Evolutionary conservation across 2,797 vertebrate genomes (phyloP).

Genomic region (Anguilla marmorata): DNA sequence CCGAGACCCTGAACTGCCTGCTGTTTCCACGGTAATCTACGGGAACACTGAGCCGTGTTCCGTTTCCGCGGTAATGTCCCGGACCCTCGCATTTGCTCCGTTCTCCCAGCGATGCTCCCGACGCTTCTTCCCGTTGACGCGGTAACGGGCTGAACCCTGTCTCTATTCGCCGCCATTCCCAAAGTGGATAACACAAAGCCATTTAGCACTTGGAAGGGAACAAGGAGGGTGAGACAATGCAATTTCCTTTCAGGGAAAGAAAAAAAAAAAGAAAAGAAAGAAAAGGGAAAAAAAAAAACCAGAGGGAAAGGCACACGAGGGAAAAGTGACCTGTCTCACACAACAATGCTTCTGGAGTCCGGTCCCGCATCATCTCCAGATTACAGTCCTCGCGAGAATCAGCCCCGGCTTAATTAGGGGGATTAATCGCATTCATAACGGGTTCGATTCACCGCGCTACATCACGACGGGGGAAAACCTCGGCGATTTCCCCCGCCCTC

Average conservation of each 20-base stretch:
- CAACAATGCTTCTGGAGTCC: conserved; percentile 42
- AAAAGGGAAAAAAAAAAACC: conserved; percentile 14
- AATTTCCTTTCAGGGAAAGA: conserved; percentile 43
- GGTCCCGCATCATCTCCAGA: conserved; percentile 44
- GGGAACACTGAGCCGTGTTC: neutral
- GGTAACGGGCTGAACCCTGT: neutral
- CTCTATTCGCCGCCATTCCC: neutral
- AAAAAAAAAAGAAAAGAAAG: conserved; percentile 21
- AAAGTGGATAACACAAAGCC: conserved; percentile 38
- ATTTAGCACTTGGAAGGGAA: conserved; percentile 31
- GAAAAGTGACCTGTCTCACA: conserved; percentile 51
- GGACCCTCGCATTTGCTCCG: neutral
- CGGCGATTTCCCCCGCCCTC: conserved; percentile 37
- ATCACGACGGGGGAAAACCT: conserved; percentile 27
- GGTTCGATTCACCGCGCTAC: conserved; percentile 38
- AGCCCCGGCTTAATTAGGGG: conserved; percentile 26
- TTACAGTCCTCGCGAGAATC: conserved; percentile 39
- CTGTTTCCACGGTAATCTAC: neutral
- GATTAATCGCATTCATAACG: conserved; percentile 47
- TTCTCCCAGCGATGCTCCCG: conserved; percentile 35
- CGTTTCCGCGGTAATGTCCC: neutral
- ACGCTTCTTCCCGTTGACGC: conserved; percentile 25
- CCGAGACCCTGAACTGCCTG: neutral
- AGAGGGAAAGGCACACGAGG: conserved; percentile 24
- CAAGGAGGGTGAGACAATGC: conserved; percentile 37